Conservation (phyloP, 2,888 invertebrate genomes). For the Drosophila pseudotakahashii region DNA sequence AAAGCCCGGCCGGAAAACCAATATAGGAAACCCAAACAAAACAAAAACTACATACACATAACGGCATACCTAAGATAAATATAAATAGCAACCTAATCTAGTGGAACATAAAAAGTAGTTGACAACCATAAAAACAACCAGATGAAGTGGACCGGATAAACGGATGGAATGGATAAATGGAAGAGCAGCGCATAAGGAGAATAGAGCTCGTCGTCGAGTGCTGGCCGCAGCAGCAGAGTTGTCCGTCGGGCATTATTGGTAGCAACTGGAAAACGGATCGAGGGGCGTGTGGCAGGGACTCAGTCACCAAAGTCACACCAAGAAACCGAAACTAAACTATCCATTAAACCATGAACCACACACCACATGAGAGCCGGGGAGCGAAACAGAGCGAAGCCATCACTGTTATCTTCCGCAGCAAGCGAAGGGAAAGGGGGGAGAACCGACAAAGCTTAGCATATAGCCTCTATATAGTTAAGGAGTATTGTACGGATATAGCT, state of each 20-base stretch:
- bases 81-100: slow-evolving; percentile 78
- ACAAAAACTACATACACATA: slow-evolving; percentile 72
- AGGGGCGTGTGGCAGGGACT: slow-evolving; percentile 21
- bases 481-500: slow-evolving; percentile 32
- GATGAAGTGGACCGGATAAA: slow-evolving; percentile 27
- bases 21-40: slow-evolving; percentile 35
- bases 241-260: slow-evolving; percentile 46
- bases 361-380: slow-evolving; percentile 17
- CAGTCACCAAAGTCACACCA: slow-evolving; percentile 6
- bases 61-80: slow-evolving; percentile 79
- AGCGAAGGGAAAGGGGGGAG: slow-evolving; percentile 15
- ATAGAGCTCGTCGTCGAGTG: slow-evolving; percentile 32
- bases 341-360: slow-evolving; percentile 5
- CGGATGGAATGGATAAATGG: slow-evolving; percentile 20
- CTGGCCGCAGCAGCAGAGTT: slow-evolving; percentile 46
- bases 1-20: slow-evolving; percentile 45
- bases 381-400: slow-evolving; percentile 18
- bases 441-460: slow-evolving; percentile 39
- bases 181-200: slow-evolving; percentile 47
- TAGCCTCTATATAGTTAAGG: slow-evolving; percentile 43
- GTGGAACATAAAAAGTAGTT: slow-evolving; percentile 78
- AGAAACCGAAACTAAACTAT: slow-evolving; percentile 18
- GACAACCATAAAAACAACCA: slow-evolving; percentile 55
- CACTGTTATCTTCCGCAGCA: slow-evolving; percentile 21
- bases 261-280: slow-evolving; percentile 30